Conservation (phyloP, 2,797 vertebrate genomes). For the Fratercula arctica region DNA sequence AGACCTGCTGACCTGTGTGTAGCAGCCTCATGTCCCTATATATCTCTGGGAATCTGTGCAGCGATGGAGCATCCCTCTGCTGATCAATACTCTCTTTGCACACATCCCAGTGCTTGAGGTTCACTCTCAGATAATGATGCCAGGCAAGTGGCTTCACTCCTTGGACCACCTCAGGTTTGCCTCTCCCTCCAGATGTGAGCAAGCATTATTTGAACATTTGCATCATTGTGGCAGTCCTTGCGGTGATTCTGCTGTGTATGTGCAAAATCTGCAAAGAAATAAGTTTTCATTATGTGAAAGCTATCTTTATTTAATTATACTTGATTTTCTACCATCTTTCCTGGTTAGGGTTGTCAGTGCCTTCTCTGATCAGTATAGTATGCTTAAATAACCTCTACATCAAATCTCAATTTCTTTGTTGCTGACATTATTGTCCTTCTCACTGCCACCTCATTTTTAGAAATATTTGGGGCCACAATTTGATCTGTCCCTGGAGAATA, state of each 20-base stretch:
- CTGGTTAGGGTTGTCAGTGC: not conserved
- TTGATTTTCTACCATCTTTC: not conserved
- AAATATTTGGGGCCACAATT: not conserved
- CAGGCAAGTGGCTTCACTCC: not conserved
- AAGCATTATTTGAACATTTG: not conserved
- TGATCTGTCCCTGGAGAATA: not conserved
- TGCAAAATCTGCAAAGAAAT: not conserved
- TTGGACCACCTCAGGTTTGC: not conserved
- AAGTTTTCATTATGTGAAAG: not conserved
- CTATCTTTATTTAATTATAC: not conserved
- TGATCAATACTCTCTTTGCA: not conserved
- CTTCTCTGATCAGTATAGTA: not conserved
- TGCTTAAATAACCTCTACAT: not conserved
- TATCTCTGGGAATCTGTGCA: not conserved
- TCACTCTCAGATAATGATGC: not conserved
- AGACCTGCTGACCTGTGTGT: not conserved
- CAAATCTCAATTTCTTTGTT: not conserved
- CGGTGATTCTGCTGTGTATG: not conserved
- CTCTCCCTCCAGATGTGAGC: not conserved
- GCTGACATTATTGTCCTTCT: not conserved
- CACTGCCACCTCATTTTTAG: not conserved
- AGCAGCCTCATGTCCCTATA: not conserved
- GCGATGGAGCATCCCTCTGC: not conserved
- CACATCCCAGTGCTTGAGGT: not conserved
- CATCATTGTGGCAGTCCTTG: not conserved